Evolutionary conservation across 2,888 invertebrate species (phyloP).

Genomic region (Perithous albicinctus): DNA sequence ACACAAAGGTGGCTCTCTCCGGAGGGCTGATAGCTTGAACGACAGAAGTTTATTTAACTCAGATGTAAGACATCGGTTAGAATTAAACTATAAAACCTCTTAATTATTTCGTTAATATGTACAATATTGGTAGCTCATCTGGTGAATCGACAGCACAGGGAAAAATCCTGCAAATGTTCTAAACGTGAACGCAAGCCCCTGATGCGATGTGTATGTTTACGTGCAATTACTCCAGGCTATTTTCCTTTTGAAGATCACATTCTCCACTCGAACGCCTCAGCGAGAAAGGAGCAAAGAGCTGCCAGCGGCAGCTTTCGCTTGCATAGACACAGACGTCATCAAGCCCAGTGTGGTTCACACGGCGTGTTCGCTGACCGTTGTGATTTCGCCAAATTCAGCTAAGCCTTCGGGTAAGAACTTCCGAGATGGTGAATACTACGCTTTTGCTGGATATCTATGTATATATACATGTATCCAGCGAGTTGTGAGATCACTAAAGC

Average conservation of each 20-base stretch:
- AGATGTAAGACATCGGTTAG: neutral
- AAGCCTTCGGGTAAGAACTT: conserved; percentile 38
- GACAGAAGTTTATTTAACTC: neutral
- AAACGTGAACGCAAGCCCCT: neutral
- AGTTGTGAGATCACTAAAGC: neutral
- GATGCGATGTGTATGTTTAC: neutral
- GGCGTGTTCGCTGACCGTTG: conserved; percentile 40
- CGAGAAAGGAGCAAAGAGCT: conserved; percentile 40
- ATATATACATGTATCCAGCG: too few relatives aligned
- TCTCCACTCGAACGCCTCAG: conserved; percentile 33
- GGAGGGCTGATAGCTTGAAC: neutral
- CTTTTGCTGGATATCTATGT: neutral
- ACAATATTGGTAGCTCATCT: neutral
- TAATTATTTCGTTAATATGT: neutral
- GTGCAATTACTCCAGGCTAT: conserved; percentile 1
- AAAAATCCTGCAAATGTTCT: neutral
- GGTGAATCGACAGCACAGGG: neutral
- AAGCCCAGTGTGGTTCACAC: conserved; percentile 8
- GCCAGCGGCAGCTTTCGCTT: conserved; percentile 33
- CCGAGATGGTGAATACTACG: conserved; percentile 19
- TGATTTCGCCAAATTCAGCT: conserved; percentile 35
- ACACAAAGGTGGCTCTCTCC: neutral
- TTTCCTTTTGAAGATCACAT: conserved; percentile 43
- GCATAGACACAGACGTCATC: conserved; percentile 35
- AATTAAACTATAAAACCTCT: neutral